Base-by-base conservation (phyloP, 2,888 invertebrate genomes). In the Troides oblongomaculatus region DNA sequence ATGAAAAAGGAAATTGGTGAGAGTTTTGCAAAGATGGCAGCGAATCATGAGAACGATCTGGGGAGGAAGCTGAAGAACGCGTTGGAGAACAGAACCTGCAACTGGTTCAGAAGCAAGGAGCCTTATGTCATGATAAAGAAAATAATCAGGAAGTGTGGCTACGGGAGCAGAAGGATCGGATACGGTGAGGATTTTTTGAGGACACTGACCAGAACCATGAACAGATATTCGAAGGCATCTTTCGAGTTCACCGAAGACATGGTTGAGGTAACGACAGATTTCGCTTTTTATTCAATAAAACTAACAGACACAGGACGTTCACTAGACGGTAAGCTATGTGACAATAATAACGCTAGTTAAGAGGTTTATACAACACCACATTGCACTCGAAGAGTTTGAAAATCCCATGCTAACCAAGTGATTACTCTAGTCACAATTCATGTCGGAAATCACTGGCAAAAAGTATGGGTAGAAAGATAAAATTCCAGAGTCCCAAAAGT, bases 161-260 rank as follows among this genome's bases (percentile, higher is more conserved):
- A 0, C 68, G 81, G n/a, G 72, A 73, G 36, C 59, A 72, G 0
- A 72, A 73, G 69, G 46, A 21, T 36, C 36, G 62, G 69, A 5
- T 69, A 69, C n/a, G 57, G 64, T 5, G 65, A 75, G 0, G 78
- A 76, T 1, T 81, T 85, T 3, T 39, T 85, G 7, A 75, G 64
- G 10, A 77, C 74, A 2, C 76, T 87, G 67, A 86, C 84, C 0
- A 74, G 72, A 0, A 77, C 84, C 10, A 70, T 87, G 7, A 87
- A 87, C 69, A 76, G 75, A 43, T 80, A 79, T 46, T 77, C 78
- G 0, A 75, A 78, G 14, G 69, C 76, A 0, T 69, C 71, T 4
- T 77, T 80, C n/a, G 77, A 73, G 2, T 87, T 87, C 57, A 81
- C 83, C 0, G 77, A 81, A 1, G 81, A 84, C 8, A 80, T 86